Evolutionary conservation across 2,113 vertebrate genomes (phyloP), one percentile per base, ranked within the genome.

Genomic region (Dromiciops gliroides): DNA sequence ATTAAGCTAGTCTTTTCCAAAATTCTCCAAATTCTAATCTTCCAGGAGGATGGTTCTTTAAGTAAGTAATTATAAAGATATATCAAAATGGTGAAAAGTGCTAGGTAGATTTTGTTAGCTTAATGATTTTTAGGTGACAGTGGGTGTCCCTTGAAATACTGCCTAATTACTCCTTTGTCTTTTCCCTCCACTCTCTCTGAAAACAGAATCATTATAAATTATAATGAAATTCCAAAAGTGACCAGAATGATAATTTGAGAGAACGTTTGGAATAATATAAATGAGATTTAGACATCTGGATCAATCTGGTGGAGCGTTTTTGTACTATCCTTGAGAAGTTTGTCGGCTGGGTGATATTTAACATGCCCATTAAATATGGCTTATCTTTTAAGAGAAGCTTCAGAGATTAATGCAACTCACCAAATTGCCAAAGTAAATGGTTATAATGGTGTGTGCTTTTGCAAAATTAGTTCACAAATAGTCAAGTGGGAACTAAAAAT

Each of bases 191-290:
- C 93, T 97, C n/a, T 37, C 96, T 96, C 95, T 95, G 95, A 97
- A 98, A 98, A 98, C 91, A 49, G 10, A 90, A 97, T 98, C 96
- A 96, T 98, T 98, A 96, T 95, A 97, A 97, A 97, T 98, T 97
- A 97, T 97, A 98, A 98, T 97, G 93, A 94, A 97, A 98, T 93
- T 97, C 90, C 60, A 49, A 89, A 95, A 97, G 89, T 98, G 98
- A 98, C 96, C 95, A 67, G 97, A 98, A 98, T 98, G 92, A 90
- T 98, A 98, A 98, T 96, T 22, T 92, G 95, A 94, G 96, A 96
- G 94, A 95, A 95, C 24, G 60, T 91, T 97, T 95, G 89, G 90
- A 93, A 94, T 96, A 94, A 93, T 96, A 93, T 95, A 96, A 98
- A 97, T 95, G 92, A 26, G 89, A 60, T 9, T 14, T 51, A 92